Evolutionary conservation across 35 echinoderm and acorn worm species (phyloP), one percentile per base, ranked within the genome.

Genomic region (Lytechinus pictus): DNA sequence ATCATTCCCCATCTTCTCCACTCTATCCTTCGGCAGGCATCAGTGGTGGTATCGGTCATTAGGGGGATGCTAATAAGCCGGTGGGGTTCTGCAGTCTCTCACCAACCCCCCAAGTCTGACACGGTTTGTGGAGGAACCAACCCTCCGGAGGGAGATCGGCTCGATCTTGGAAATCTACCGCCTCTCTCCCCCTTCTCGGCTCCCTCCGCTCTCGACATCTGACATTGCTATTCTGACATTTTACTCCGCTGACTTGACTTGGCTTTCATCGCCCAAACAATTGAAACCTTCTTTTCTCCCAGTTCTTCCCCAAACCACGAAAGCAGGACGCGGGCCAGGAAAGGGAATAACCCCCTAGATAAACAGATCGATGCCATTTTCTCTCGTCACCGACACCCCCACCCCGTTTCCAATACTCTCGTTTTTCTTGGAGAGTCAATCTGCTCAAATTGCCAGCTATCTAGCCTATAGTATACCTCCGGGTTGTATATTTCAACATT

Each of bases 21-120:
- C 88, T 90, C 28, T 21, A 54, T 90, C 52, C 19, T 21, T 54
- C 88, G 29, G 88, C 28, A 54, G 27, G 88, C 88, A 54, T 44
- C 29, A 54, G 28, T 54, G 88, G 88, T 44, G 88, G 88, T 12
- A 54, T 21, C 6, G 66, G 88, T 90, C 52, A 33, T 90, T 54
- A 90, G 27, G 88, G 88, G 88, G 88, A 90, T 90, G 88, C 88
- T 90, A 29, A 90, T 90, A 28, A 90, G 88, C 88, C 88, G 88
- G 19, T n/a, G 66, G 88, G 88, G 29, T 44, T 52, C 88, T 52
- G 88, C 52, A 90, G 28, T 44, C 28, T 90, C 88, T 90, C 88
- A 90, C 4, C 88, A 90, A 44, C 88, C 88, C 52, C 52, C 29
- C 52, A 19, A 14, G 88, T 44, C n/a, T 90, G 33, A 90, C 88